Evolutionary conservation across 1,140 invertebrate genomes (phyloP), one percentile per base, ranked within the genome.

Genomic region (Orius laevigatus): DNA sequence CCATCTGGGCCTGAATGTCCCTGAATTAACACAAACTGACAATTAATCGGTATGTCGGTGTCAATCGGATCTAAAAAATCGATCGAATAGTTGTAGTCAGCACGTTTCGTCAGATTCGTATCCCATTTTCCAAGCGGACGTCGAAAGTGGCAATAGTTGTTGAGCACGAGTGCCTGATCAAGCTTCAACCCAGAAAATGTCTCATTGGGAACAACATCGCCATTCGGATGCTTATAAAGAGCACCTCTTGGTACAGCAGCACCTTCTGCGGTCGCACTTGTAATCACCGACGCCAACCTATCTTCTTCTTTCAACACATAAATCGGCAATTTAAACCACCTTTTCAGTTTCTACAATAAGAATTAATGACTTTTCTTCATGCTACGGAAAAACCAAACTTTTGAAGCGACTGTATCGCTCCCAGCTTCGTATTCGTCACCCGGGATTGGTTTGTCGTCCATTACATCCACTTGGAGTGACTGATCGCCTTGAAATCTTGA

Each of bases 21-120:
- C 14, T 9, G 39, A 40, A 4, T 25, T 25, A 8, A 25, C 8
- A 25, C 8, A 4, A 25, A 25, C 25, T 25, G 25, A 12, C 38
- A 36, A 10, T 40, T 15, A 4, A 39, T 10, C n/a, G 78, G 78
- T 12, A 75, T 66, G 55, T 80, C 77, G 51, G 66, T 62, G 50
- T 79, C 78, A 11, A 81, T 71, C 1, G 77, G 72, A 58, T 84
- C 81, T 31, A 85, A 60, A 59, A 85, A 85, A 62, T 86, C 82
- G 46, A 79, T 66, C 4, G 79, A 72, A 53, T 79, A 83, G 63
- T 84, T 82, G 52, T 84, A 85, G 62, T 85, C 79, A 36, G 66
- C 64, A 49, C 78, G 68, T 1, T 73, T 78, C 0, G 78, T 62
- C 32, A 81, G 65, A 66, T 84, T 84, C 0, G 71, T 70, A 49